Conservation (phyloP, 2,888 invertebrate species). For the Cybosia mesomella region DNA sequence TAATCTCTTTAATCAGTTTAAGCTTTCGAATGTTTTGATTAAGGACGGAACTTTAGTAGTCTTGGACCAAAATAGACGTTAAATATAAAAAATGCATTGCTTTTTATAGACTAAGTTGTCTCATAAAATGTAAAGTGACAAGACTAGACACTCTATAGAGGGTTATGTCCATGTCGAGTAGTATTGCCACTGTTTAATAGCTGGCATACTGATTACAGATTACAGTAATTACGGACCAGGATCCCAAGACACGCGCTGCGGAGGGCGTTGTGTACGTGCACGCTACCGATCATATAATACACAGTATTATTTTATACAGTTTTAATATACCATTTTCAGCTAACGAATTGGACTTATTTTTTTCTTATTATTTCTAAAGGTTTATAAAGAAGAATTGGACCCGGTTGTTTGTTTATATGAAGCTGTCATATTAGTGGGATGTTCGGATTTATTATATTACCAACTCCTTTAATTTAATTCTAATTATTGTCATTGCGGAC, state of each 20-base stretch:
- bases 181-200: conserved; percentile 73
- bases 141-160: conserved; percentile 38
- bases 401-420: background rate
- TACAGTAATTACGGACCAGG: conserved; percentile 67
- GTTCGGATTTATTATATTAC: background rate
- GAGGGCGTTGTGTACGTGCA: conserved; percentile 50
- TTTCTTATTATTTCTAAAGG: background rate
- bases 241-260: conserved; percentile 49
- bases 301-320: conserved; percentile 22
- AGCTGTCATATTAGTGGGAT: background rate
- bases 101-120: background rate
- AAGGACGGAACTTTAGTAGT: background rate
- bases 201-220: conserved; percentile 69
- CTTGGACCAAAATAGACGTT: background rate
- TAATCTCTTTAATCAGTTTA: background rate
- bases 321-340: conserved; percentile 14
- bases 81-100: background rate
- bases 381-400: background rate
- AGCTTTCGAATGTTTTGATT: background rate
- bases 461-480: background rate
- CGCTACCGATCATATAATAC: conserved; percentile 39
- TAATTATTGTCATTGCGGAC: background rate
- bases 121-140: conserved; percentile 3
- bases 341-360: conserved; percentile 8
- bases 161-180: conserved; percentile 39